Base-by-base conservation (phyloP, 2,113 vertebrate genomes). In the Pseudois nayaur region DNA sequence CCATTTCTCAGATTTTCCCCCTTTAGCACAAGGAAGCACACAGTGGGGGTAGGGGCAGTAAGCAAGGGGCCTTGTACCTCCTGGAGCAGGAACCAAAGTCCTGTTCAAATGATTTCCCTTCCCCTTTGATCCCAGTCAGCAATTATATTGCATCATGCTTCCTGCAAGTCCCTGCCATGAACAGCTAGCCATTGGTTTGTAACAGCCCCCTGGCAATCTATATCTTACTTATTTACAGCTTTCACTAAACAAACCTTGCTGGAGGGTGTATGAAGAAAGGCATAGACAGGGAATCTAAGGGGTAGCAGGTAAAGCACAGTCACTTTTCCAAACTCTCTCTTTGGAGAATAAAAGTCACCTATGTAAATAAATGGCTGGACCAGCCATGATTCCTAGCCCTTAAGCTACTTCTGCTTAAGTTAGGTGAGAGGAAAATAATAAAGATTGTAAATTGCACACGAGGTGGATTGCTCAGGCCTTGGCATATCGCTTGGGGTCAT, bases 331-430 rank as follows among this genome's bases (percentile, higher is more conserved):
- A 84, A 54, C 29, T 87, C 54, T 97, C 94, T 94, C 57, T 64
- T 95, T 74, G 97, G 27, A 88, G 94, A 98, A 97, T 93, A 95
- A 96, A 97, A 83, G 89, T 14, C 82, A 76, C 81, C 84, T 82
- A 59, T 45, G 21, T 62, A 96, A 92, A 92, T 89, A 95, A 96
- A 91, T 48, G 97, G 50, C 64, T 94, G 14, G 1, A 40, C 6
- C 79, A 95, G 59, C 76, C 91, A 93, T 74, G 55, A 96, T 71
- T 93, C 90, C 87, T 50, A 87, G 60, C n/a, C 90, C 23, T 89
- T 98, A 89, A 97, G 97, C 92, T 97, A 40, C 74, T 91, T 97
- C 92, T 64, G 62, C 67, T 97, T 71, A 33, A 98, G 89, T 88
- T 89, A 78, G 81, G 64, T 60, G 91, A 96, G 76, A 60, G 33